Evolutionary conservation across 1,140 invertebrate species (phyloP).

Genomic region (Pseudobourletiella spinata): DNA sequence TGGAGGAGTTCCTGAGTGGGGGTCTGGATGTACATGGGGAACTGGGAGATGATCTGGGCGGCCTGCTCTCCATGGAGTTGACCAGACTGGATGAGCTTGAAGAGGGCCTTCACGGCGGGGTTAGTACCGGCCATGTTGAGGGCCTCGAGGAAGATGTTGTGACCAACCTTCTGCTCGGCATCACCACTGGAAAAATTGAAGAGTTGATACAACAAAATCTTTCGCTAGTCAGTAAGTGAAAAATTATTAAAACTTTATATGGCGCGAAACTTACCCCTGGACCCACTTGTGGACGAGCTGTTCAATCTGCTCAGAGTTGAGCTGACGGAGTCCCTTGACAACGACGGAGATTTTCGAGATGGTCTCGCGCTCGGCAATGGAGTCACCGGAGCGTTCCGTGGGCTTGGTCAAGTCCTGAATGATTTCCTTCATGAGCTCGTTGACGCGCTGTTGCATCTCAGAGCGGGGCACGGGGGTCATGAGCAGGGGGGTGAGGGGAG

Average conservation of each 20-base stretch:
- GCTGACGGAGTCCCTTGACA: conserved; percentile 28
- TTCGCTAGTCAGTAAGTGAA: too few relatives aligned
- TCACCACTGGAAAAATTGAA: neutral
- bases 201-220: neutral
- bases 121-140: conserved; percentile 35
- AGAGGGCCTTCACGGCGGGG: conserved; percentile 27
- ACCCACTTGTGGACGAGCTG: conserved; percentile 4
- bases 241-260: neutral
- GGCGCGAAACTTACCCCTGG: conserved; percentile 10
- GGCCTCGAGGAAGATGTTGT: conserved; percentile 19
- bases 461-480: conserved; percentile 14
- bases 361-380: conserved; percentile 27
- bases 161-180: conserved; percentile 3
- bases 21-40: conserved; percentile 29
- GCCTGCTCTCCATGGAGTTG: conserved; percentile 29
- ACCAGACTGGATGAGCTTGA: conserved; percentile 27
- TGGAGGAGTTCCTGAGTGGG: conserved; percentile 3
- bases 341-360: conserved; percentile 28
- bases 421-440: conserved; percentile 21
- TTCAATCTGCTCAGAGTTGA: conserved; percentile 19
- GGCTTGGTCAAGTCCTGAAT: conserved; percentile 6
- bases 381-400: conserved; percentile 2
- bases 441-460: conserved; percentile 14
- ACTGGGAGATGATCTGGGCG: conserved; percentile 25
- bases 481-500: conserved; percentile 4